Evolutionary conservation across 1,140 invertebrate genomes (phyloP).

Genomic region (Drosophila neocordata): DNA sequence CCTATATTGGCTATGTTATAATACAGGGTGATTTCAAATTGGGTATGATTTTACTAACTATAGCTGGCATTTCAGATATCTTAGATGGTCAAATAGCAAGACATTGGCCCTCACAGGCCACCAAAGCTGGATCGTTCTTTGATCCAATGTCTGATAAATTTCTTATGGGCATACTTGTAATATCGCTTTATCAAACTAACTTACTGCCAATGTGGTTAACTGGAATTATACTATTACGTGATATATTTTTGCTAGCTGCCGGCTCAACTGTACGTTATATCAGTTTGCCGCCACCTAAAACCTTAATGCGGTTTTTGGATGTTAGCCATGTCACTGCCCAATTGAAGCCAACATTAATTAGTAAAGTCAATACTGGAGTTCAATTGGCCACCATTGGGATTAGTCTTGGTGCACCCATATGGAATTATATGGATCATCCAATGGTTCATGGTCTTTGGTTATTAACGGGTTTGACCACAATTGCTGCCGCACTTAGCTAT

Average conservation of each 20-base stretch:
- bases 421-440: slow-evolving; percentile 86
- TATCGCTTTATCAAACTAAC: slow-evolving; percentile 92
- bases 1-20: slow-evolving; percentile 92
- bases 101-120: slow-evolving; percentile 94
- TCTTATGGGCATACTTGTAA: slow-evolving; percentile 93
- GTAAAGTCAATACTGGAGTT: slow-evolving; percentile 96
- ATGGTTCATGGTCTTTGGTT: slow-evolving; percentile 91
- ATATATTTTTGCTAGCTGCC: slow-evolving; percentile 90
- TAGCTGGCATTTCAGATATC: slow-evolving; percentile 93
- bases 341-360: slow-evolving; percentile 93
- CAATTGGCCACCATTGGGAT: slow-evolving; percentile 86
- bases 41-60: slow-evolving; percentile 88
- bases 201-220: slow-evolving; percentile 95
- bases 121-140: slow-evolving; percentile 95
- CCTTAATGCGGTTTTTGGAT: slow-evolving; percentile 94
- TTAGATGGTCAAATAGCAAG: slow-evolving; percentile 98
- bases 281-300: slow-evolving; percentile 94
- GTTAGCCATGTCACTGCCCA: slow-evolving; percentile 94
- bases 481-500: slow-evolving; percentile 92
- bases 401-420: slow-evolving; percentile 78
- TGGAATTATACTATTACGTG: slow-evolving; percentile 91
- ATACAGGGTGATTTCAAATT: slow-evolving; percentile 89
- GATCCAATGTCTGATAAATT: slow-evolving; percentile 99
- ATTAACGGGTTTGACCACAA: slow-evolving; percentile 91
- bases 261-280: slow-evolving; percentile 95